Evolutionary conservation across 2,888 invertebrate species (phyloP).

Genomic region (Acrobeloides nanus): DNA sequence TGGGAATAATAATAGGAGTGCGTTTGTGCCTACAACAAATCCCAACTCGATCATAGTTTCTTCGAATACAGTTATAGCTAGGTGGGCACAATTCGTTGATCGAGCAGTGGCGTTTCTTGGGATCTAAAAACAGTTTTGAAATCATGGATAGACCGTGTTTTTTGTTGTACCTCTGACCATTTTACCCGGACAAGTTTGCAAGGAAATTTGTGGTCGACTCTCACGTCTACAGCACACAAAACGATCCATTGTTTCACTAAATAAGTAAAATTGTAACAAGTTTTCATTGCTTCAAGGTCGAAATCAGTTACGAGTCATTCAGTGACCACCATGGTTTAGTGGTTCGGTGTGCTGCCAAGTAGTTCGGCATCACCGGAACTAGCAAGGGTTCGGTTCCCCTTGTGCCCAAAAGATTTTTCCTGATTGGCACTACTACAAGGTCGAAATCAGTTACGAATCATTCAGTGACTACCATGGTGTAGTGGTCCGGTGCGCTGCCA

Average conservation of each 20-base stretch:
- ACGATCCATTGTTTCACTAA: slow-evolving; percentile 30
- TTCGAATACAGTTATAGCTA: slow-evolving; percentile 23
- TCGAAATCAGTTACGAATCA: too few relatives aligned
- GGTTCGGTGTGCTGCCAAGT: too few relatives aligned
- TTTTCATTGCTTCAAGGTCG: too few relatives aligned
- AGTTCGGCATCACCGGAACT: too few relatives aligned
- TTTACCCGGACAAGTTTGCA: slow-evolving; percentile 13
- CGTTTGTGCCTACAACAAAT: slow-evolving; percentile 19
- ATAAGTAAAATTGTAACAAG: slow-evolving; percentile 30
- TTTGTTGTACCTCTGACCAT: slow-evolving; percentile 20
- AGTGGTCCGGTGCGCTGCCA: too few relatives aligned
- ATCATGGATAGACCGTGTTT: slow-evolving; percentile 12
- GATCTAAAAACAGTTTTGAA: slow-evolving; percentile 7
- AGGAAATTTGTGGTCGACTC: slow-evolving; percentile 13
- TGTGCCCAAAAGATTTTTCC: too few relatives aligned
- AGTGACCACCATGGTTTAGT: too few relatives aligned
- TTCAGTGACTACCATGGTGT: too few relatives aligned
- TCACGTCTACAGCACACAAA: slow-evolving; percentile 43
- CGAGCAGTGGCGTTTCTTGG: slow-evolving; percentile 18
- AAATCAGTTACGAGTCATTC: too few relatives aligned
- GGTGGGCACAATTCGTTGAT: slow-evolving; percentile 17
- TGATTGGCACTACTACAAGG: too few relatives aligned
- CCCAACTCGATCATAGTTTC: slow-evolving; percentile 23
- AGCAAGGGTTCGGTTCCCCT: too few relatives aligned
- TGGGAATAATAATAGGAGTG: slow-evolving; percentile 2